Evolutionary conservation across 2,113 vertebrate genomes (phyloP).

Genomic region (Sinocyclocheilus rhinocerous): DNA sequence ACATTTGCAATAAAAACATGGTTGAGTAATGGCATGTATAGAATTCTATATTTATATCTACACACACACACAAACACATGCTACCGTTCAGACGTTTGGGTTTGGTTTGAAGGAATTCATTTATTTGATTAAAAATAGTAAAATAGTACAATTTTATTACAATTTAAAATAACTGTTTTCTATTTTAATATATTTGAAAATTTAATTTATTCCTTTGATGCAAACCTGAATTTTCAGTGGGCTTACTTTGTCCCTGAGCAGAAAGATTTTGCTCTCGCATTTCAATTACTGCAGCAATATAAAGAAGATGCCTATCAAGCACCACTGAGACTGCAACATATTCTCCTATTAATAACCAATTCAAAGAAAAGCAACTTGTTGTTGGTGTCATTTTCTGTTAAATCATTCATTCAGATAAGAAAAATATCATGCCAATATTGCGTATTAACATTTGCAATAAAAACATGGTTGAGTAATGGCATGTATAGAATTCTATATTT

Average conservation of each 20-base stretch:
- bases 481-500: background rate
- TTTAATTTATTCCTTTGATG: background rate
- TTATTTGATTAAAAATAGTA: background rate
- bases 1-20: background rate
- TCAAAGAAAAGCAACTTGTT: background rate
- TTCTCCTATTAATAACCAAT: background rate
- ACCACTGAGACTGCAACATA: background rate
- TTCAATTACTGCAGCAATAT: background rate
- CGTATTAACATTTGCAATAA: background rate
- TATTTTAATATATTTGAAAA: background rate
- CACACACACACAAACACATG: no score
- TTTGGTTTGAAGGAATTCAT: background rate
- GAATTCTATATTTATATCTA: background rate
- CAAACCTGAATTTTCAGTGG: background rate
- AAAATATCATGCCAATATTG: background rate
- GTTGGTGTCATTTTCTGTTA: background rate
- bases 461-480: background rate
- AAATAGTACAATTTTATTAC: background rate
- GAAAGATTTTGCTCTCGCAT: background rate
- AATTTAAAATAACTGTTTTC: background rate
- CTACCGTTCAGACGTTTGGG: no score
- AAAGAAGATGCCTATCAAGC: conserved; percentile 22
- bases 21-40: background rate
- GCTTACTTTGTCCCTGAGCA: background rate
- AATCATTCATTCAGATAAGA: background rate